Evolutionary conservation across 2,888 invertebrate species (phyloP), one percentile per base, ranked within the genome.

Genomic region (Orthosia cruda): DNA sequence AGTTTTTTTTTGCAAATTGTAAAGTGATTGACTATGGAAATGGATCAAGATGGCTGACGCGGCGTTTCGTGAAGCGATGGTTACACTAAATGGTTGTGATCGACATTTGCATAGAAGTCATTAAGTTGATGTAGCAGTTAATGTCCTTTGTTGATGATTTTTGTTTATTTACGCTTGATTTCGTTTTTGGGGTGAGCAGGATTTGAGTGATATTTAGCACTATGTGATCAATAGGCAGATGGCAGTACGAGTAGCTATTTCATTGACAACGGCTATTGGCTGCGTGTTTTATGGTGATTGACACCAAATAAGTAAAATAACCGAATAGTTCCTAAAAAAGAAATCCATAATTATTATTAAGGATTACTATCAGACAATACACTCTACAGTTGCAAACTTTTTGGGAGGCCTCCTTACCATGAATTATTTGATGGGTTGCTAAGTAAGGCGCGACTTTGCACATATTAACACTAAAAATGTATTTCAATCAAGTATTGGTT

Each of bases 1-100:
- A 86, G 32, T 47, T 85, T 88, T 89, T n/a, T 88, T 90, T 87
- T 89, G 82, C 88, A 88, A 89, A 92, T 92, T 91, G 87, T 81
- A 87, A 89, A 87, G 82, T 89, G 88, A 91, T 91, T 89, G 89
- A 84, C 80, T 67, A 78, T 78, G 81, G 84, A 84, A 64, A 77
- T 78, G 81, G 84, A 84, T 80, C 71, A 68, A 74, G 74, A 75
- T 80, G 71, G 79, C 72, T 80, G 84, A 83, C 79, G 66, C 64
- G 45, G 76, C 80, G 61, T 11, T 49, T 77, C 85, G 87, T 82
- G 84, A 88, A 91, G 89, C 67, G 85, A 92, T 92, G 77, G 80
- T 78, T 47, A 61, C 74, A 50, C 83, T 84, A 86, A 87, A 80
- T 55, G 72, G 79, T 85, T 79, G 67, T 66, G 85, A 85, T 76